A percentile compares a stretch with the other conserved stretches of the same genome.
Evolutionary conservation across 2,888 invertebrate genomes (phyloP).

Genomic region (Dione juno): DNA sequence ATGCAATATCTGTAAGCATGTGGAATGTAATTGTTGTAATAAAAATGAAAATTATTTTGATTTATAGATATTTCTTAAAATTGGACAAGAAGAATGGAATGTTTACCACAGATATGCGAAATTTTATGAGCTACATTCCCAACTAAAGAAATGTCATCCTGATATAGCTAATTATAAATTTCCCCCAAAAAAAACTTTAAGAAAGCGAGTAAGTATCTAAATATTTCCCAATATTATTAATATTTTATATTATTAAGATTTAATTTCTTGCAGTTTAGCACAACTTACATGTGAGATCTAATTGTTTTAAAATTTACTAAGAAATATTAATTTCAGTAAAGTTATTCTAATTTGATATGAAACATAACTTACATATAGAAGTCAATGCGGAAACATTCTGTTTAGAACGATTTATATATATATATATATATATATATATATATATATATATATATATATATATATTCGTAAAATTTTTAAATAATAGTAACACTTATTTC

Average conservation of each 20-base stretch:
- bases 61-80: conserved; percentile 89
- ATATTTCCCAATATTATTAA: too few species aligned
- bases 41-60: background rate
- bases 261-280: too few species aligned
- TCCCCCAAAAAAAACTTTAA: conserved; percentile 97
- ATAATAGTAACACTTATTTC: too few species aligned
- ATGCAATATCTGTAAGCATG: background rate
- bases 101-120: conserved; percentile 97
- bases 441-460: too few species aligned
- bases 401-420: too few species aligned
- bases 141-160: conserved; percentile 92
- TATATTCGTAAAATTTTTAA: too few species aligned
- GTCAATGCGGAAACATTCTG: background rate
- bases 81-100: conserved; percentile 96
- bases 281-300: too few species aligned
- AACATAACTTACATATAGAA: background rate
- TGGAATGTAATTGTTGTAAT: background rate
- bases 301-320: too few species aligned
- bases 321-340: background rate
- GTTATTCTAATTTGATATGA: background rate
- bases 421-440: too few species aligned
- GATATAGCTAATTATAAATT: conserved; percentile 92
- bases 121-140: conserved; percentile 93
- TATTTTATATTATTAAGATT: too few species aligned
- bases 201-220: conserved; percentile 89